Base-by-base conservation (phyloP, 2,888 invertebrate species). In the Spodoptera exigua region DNA sequence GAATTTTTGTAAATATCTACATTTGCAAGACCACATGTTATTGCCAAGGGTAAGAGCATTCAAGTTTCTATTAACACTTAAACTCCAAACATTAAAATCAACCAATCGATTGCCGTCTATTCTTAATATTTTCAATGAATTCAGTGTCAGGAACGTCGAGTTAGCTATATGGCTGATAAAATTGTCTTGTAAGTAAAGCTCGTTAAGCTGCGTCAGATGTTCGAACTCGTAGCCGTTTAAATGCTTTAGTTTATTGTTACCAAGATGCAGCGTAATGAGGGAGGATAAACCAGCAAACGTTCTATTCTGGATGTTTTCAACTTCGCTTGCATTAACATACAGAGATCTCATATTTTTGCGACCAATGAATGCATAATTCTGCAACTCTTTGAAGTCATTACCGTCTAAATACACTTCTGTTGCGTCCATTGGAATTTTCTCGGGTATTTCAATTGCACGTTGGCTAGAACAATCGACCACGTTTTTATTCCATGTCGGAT, bases 361-460 rank as follows among this genome's bases (percentile, higher is more conserved):
- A 0, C 98, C 98, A 77, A 98, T 97, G 90, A 99, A 98, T 69
- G 97, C 97, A 91, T 98, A 97, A 90, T 97, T 97, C 88, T 97
- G 97, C 79, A 99, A 94, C 85, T 97, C 96, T 76, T 96, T 96
- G 81, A 99, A 95, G 84, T 97, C 96, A 87, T 98, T 98, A 43
- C 98, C 98, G 85, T 98, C 98, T 83, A 99, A 94, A 86, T 98
- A 98, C 46, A 99, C 96, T 84, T 98, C 98, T 21, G 98, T 98
- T 17, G 98, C 98, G 86, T 99, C 98, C 97, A 98, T 98, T 3
- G 99, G 99, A 82, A 99, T 96, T 79, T 97, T 96, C 54, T 96
- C 95, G 2, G 98, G 98, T 78, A 98, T 96, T 86, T 97, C 96
- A 68, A 95, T 92, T 81, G 97, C 96, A 84, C 95, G 95, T 88